Conservation (phyloP, 2,888 invertebrate genomes). For the Temnothorax unifasciatus region DNA sequence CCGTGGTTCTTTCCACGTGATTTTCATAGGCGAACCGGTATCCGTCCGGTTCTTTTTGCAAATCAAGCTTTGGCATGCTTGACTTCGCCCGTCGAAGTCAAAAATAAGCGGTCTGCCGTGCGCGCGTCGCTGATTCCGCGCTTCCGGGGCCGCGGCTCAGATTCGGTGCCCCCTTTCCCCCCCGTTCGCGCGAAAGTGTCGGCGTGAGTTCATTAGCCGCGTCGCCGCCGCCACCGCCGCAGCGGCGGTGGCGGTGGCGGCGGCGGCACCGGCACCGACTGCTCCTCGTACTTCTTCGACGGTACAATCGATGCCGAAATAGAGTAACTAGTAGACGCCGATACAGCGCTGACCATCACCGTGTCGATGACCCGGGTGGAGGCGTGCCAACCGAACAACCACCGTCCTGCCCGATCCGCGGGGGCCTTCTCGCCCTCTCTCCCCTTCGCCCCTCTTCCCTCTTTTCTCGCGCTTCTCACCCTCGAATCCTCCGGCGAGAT, state of each 20-base stretch:
- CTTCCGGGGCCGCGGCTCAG: constrained; percentile 29
- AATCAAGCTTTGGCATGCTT: background rate
- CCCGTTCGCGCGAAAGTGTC: background rate
- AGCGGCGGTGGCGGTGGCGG: background rate
- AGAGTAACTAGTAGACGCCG: constrained; percentile 56
- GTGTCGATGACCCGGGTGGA: constrained; percentile 61
- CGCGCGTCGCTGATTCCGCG: constrained; percentile 14
- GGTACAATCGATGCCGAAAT: constrained; percentile 57
- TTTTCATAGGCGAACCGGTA: background rate
- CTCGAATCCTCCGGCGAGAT: background rate
- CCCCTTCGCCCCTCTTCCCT: background rate
- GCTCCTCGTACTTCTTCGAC: constrained; percentile 46
- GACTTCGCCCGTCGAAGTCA: constrained; percentile 13
- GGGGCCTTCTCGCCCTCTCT: background rate
- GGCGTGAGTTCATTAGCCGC: constrained; percentile 49
- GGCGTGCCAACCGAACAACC: constrained; percentile 56
- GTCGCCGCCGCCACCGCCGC: background rate
- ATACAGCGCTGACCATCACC: constrained; percentile 56
- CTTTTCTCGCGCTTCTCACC: background rate
- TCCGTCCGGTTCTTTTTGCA: background rate
- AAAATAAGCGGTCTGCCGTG: constrained; percentile 22
- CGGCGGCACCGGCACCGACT: background rate
- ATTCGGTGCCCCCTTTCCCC: background rate
- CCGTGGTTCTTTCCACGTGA: background rate
- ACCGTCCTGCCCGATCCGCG: constrained; percentile 45